Conservation (phyloP, 1,140 invertebrate species). For the Caenorhabditis inopinata region DNA sequence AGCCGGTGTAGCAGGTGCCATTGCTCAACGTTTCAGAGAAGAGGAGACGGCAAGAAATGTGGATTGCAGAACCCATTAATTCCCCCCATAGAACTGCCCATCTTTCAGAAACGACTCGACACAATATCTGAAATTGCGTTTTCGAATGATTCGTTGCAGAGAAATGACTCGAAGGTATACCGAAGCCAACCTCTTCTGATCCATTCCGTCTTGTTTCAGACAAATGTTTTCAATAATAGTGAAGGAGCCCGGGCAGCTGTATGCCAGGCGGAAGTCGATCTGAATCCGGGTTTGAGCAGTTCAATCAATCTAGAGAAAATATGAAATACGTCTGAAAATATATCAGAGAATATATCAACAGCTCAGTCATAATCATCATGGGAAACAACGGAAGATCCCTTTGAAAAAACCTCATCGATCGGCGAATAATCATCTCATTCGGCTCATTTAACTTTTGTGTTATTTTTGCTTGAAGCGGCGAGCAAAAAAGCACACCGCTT, state of each 20-base stretch:
- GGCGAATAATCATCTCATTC: no score
- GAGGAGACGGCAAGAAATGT: background rate
- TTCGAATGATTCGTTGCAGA: background rate
- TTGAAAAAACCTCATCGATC: no score
- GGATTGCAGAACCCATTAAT: no score
- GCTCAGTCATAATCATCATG: no score
- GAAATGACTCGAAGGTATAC: conserved; percentile 2
- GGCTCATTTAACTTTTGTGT: no score
- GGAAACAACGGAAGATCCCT: background rate
- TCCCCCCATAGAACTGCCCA: no score
- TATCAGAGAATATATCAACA: background rate
- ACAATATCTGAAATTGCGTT: conserved; percentile 13
- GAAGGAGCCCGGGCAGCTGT: background rate
- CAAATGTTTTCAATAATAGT: conserved; percentile 11
- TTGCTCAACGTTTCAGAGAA: background rate
- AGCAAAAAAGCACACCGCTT: no score
- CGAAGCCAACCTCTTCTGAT: no score
- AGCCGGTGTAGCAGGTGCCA: background rate
- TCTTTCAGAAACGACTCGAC: conserved; percentile 14
- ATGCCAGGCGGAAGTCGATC: conserved; percentile 9
- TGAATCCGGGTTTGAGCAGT: conserved; percentile 17
- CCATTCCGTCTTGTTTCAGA: background rate
- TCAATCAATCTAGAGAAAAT: conserved; percentile 13
- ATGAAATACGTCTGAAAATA: background rate
- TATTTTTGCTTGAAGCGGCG: no score